These are phyloP conservation scores for Sceliomorpha sp. DNA, from an alignment of 2,888 invertebrate species.

Conservation along the genomic window DNA sequence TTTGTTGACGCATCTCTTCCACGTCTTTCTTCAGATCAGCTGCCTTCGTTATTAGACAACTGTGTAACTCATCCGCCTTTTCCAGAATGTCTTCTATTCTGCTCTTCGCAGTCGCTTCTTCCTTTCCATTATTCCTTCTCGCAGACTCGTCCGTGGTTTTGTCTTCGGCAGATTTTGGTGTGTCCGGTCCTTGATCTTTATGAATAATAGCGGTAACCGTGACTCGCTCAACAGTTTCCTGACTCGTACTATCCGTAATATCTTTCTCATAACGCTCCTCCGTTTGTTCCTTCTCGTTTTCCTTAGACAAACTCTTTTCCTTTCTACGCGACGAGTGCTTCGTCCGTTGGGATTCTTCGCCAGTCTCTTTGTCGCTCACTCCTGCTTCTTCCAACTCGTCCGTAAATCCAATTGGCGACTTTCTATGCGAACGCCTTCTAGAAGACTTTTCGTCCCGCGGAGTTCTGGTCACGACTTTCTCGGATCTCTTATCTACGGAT, in stretches of 20 bases:
- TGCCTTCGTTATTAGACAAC: slow-evolving; percentile 65
- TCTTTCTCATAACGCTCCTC: slow-evolving; percentile 59
- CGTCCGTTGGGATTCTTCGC: slow-evolving; percentile 30
- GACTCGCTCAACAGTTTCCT: slow-evolving; percentile 73
- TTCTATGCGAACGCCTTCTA: slow-evolving; percentile 64
- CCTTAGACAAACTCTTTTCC: slow-evolving; percentile 14
- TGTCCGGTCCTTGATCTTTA: slow-evolving; percentile 71
- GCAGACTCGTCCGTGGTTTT: slow-evolving; percentile 31
- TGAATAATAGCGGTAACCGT: slow-evolving; percentile 75
- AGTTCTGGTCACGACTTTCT: slow-evolving; percentile 68
- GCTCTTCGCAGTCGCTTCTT: slow-evolving; percentile 48
- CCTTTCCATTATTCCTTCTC: slow-evolving; percentile 41
- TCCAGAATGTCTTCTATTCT: slow-evolving; percentile 68
- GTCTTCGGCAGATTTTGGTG: slow-evolving; percentile 72
- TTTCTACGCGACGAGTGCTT: slow-evolving; percentile 21
- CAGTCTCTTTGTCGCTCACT: slow-evolving; percentile 25
- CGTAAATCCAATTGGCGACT: slow-evolving; percentile 64
- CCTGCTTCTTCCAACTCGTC: slow-evolving; percentile 19
- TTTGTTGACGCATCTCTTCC: slow-evolving; percentile 67
- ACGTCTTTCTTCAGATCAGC: slow-evolving; percentile 70
- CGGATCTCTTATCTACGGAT: slow-evolving; percentile 71
- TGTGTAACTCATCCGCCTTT: slow-evolving; percentile 65
- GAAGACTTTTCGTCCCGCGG: slow-evolving; percentile 65
- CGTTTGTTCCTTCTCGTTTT: slow-evolving; percentile 33
- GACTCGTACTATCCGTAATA: slow-evolving; percentile 74